Evolutionary conservation across 2,888 invertebrate genomes (phyloP).

Genomic region (Shargacucullia verbasci): DNA sequence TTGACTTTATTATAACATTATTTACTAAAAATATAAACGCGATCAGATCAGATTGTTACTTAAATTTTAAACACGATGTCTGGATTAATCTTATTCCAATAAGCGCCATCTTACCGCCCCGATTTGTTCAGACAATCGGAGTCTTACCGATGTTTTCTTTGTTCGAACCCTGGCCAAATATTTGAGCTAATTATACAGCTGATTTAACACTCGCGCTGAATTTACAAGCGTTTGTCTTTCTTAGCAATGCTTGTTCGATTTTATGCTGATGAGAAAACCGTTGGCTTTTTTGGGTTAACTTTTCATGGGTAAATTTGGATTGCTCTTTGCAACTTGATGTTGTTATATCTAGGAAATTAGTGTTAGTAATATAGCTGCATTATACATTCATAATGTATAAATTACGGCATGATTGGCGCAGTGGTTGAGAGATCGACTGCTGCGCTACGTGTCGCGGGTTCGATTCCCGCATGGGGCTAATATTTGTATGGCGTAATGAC

Average conservation of each 20-base stretch:
- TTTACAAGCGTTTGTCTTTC: conserved; percentile 71
- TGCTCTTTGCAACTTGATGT: not conserved
- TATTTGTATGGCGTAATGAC: too few species aligned
- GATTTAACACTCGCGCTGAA: conserved; percentile 74
- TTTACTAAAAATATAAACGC: too few species aligned
- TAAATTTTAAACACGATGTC: too few species aligned
- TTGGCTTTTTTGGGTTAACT: conserved; percentile 9
- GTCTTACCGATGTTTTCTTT: conserved; percentile 64
- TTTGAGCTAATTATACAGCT: conserved; percentile 77
- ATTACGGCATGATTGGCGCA: too few species aligned
- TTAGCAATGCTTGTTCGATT: conserved; percentile 64
- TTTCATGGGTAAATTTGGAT: not conserved
- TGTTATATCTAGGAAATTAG: not conserved
- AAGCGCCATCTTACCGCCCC: conserved; percentile 67
- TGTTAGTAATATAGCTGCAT: too few species aligned
- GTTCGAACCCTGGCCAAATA: conserved; percentile 60
- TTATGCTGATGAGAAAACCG: conserved; percentile 26
- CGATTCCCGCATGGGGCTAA: too few species aligned
- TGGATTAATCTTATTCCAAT: too few species aligned
- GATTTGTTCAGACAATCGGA: conserved; percentile 62
- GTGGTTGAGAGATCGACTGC: too few species aligned
- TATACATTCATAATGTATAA: too few species aligned
- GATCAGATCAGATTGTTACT: too few species aligned
- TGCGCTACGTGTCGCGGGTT: too few species aligned
- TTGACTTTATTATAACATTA: too few species aligned